These are phyloP conservation scores for Eubasilissa regina DNA, from an alignment of 1,140 invertebrate species.

Conservation along the genomic window DNA sequence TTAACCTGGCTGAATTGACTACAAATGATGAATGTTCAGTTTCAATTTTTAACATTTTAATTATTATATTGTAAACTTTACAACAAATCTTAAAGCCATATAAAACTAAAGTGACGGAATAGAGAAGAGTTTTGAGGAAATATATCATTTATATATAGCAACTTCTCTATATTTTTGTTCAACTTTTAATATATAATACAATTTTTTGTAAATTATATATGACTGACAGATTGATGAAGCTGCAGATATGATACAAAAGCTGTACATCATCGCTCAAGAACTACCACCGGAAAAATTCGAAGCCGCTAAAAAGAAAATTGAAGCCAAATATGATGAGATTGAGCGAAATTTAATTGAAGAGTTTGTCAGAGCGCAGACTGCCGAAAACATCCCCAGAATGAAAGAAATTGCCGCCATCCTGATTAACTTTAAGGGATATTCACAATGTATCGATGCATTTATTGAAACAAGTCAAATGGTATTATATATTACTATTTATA, in stretches of 20 bases:
- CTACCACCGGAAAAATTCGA: slow-evolving; percentile 90
- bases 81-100: too few species aligned
- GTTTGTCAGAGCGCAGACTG: slow-evolving; percentile 90
- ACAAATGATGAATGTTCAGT: too few species aligned
- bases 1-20: too few species aligned
- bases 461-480: slow-evolving; percentile 97
- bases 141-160: too few species aligned
- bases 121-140: too few species aligned
- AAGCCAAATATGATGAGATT: slow-evolving; percentile 95
- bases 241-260: slow-evolving; percentile 98
- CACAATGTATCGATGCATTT: slow-evolving; percentile 96
- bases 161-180: neutral
- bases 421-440: slow-evolving; percentile 96
- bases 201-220: too few species aligned
- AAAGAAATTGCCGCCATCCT: slow-evolving; percentile 93
- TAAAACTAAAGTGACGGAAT: too few species aligned
- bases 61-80: too few species aligned
- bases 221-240: slow-evolving; percentile 88
- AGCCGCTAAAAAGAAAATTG: slow-evolving; percentile 91
- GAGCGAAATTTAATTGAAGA: slow-evolving; percentile 95
- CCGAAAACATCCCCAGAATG: slow-evolving; percentile 90
- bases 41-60: too few species aligned
- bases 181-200: too few species aligned
- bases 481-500: slow-evolving; percentile 53
- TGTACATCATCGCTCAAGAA: slow-evolving; percentile 96